Evolutionary conservation across 2,888 invertebrate genomes (phyloP).

Genomic region (Phania funesta): DNA sequence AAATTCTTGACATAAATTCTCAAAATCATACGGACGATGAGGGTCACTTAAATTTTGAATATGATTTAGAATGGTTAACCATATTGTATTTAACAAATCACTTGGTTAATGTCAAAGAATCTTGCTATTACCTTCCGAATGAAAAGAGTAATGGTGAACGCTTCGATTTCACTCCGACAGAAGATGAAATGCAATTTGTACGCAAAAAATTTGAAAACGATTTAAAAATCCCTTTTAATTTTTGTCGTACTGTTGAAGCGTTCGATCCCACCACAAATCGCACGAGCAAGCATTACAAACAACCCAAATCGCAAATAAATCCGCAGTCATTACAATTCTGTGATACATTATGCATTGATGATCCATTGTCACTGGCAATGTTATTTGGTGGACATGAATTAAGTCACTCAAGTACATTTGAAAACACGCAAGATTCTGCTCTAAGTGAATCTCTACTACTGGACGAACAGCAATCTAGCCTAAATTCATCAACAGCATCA

Average conservation of each 20-base stretch:
- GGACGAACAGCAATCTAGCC: constrained; percentile 62
- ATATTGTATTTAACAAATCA: constrained; percentile 94
- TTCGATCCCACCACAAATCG: constrained; percentile 81
- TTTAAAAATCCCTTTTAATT: constrained; percentile 88
- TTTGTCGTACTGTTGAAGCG: constrained; percentile 87
- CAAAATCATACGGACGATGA: constrained; percentile 82
- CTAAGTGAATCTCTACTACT: constrained; percentile 65
- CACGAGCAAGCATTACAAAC: constrained; percentile 76
- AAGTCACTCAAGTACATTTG: constrained; percentile 72
- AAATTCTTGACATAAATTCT: constrained; percentile 87
- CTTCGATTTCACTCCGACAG: constrained; percentile 83
- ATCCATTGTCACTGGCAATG: constrained; percentile 87
- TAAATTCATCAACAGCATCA: constrained; percentile 67
- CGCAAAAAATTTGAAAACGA: constrained; percentile 84
- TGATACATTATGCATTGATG: constrained; percentile 87
- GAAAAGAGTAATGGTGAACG: constrained; percentile 82
- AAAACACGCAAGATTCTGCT: constrained; percentile 67
- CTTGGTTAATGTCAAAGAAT: constrained; percentile 87
- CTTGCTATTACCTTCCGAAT: constrained; percentile 89
- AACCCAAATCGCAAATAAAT: constrained; percentile 83
- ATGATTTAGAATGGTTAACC: constrained; percentile 97
- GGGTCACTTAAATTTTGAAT: constrained; percentile 77
- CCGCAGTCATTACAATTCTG: constrained; percentile 87
- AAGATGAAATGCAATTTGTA: constrained; percentile 86
- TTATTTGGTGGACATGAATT: constrained; percentile 81